Evolutionary conservation across 2,797 vertebrate species (phyloP).

Genomic region (Anas bahamensis): DNA sequence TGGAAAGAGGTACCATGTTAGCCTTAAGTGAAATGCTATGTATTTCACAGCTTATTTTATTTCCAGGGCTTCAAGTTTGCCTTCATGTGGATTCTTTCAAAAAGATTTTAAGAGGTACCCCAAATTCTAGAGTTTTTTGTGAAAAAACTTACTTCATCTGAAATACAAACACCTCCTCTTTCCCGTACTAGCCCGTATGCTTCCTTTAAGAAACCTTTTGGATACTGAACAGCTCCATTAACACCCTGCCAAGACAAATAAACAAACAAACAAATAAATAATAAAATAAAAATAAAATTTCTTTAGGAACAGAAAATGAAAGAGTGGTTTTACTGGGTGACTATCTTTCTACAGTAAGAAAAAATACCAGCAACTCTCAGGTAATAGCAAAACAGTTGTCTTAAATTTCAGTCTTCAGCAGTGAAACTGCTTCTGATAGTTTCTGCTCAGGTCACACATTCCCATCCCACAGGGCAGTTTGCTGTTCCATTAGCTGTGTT

Average conservation of each 20-base stretch:
- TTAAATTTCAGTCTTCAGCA: neutral
- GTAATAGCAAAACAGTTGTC: neutral
- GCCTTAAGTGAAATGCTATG: neutral
- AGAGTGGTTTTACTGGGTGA: neutral
- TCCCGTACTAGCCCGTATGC: slow-evolving; percentile 86
- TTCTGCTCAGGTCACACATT: neutral
- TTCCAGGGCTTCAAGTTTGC: neutral
- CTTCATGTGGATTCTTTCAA: neutral
- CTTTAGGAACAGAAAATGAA: neutral
- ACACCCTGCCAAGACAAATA: slow-evolving; percentile 82
- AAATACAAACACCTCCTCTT: slow-evolving; percentile 90
- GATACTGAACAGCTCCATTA: slow-evolving; percentile 92
- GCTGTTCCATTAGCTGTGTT: neutral
- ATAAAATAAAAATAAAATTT: neutral
- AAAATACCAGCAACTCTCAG: neutral
- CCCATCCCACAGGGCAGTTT: neutral
- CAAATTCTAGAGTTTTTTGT: accelerated
- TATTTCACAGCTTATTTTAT: neutral
- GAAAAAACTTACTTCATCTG: slow-evolving; percentile 88
- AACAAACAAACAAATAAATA: neutral
- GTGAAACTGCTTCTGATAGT: neutral
- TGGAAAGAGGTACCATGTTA: neutral
- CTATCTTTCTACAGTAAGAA: neutral
- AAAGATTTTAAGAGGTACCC: neutral
- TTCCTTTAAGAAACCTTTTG: slow-evolving; percentile 90